Base-by-base conservation (phyloP, 2,113 vertebrate genomes). In the Protobothrops flavoviridis region DNA sequence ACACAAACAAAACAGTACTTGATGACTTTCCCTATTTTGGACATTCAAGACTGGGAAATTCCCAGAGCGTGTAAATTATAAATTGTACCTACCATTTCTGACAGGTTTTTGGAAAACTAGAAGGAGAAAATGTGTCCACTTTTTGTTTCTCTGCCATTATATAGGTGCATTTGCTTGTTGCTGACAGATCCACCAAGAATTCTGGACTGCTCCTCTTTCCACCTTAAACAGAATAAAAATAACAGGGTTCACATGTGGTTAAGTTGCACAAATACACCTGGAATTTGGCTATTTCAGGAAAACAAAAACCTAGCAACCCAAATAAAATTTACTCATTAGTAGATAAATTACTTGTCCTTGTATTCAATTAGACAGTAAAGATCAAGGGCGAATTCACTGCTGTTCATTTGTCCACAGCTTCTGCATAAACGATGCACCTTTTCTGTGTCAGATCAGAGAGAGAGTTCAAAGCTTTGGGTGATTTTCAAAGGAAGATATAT, bases 11-110 rank as follows among this genome's bases (percentile, higher is more conserved):
- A 59, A 12, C 64, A 33, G 33, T 81, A 3, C 33, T 20, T 81
- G 3, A 39, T 39, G 33, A 39, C 2, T 81, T 39, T 39, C 33
- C 69, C 33, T 39, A 81, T 39, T 81, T 39, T 81, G 33, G 74
- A 81, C 17, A 21, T 39, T 81, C 33, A 21, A 39, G 74, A 43
- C 6, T 81, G 17, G 7, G 33, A 21, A 81, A 81, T 93, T 48
- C 26, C 15, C 53, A 94, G 45, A 52, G 39, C 33, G 50, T 33
- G 53, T 15, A 43, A 69, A 29, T 26, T 39, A 55, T 0, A 0
- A 3, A 29, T 13, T 61, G 69, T 91, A 96, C 96, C 97, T 93
- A 97, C 96, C 94, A 69, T 26, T 90, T 96, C 89, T 89, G 33
- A 91, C 81, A 96, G 94, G 92, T 89, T 92, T 90, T 94, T 92